Base-by-base conservation (phyloP, 2,797 vertebrate species). In the Rhabdophis nuchalis region DNA sequence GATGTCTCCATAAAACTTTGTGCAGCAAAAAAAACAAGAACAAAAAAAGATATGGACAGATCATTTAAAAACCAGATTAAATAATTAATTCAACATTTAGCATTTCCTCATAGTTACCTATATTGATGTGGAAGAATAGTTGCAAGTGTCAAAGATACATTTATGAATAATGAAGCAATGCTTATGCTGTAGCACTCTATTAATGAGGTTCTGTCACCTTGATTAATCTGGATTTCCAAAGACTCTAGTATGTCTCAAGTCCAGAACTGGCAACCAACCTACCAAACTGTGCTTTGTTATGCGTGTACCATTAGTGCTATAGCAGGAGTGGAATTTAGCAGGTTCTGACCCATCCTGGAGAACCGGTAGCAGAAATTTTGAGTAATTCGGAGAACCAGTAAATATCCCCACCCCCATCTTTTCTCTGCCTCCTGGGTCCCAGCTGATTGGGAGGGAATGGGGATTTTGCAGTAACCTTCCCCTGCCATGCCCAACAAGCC, bases 1-100 rank as follows among this genome's bases (percentile, higher is more conserved):
- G 54, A 92, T 58, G 29, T n/a, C 68, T 91, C 20, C 8, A 56
- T 89, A 29, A 86, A 92, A 94, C 88, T 93, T 64, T 90, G 7
- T 85, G 36, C n/a, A n/a, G 60, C 53, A 54, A 93, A 32, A 90
- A 93, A 88, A 14, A 85, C 68, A 27, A 87, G 93, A 89, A 57
- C 18, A 93, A 85, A 32, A 64, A 91, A 92, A 89, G 88, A 56
- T 23, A 36, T 91, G 89, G 86, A 27, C 64, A 86, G 82, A 57
- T 64, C 29, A 14, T 57, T 20, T 46, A 1, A 25, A 50, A 46
- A 27, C 5, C 16, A 58, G 11, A 60, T 56, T 29, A 8, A 8
- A 8, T n/a, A 41, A 56, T 57, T 90, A 29, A 25, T 82, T 36
- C 50, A 18, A 46, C 27, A 46, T 29, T 27, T 82, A 53, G 6